Evolutionary conservation across 2,888 invertebrate genomes (phyloP).

Genomic region (Eucera pruinosa): DNA sequence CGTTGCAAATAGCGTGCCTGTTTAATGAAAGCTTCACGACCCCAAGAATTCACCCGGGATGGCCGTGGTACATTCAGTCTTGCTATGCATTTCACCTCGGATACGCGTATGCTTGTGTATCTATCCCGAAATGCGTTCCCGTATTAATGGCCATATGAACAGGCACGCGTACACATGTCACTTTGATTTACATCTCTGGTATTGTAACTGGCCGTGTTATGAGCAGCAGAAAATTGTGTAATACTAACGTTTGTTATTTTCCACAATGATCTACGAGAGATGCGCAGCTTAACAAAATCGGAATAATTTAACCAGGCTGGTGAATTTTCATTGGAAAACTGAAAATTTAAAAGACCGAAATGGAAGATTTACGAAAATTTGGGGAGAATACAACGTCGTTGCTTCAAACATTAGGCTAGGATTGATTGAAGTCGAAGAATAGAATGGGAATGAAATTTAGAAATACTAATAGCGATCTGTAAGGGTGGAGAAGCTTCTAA

Average conservation of each 20-base stretch:
- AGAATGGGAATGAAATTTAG: too few species aligned
- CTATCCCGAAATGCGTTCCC: background rate
- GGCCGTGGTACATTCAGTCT: conserved; percentile 9
- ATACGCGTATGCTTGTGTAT: background rate
- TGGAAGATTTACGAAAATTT: too few species aligned
- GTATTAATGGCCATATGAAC: conserved; percentile 40
- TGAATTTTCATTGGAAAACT: too few species aligned
- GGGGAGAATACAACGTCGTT: too few species aligned
- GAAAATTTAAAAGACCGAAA: too few species aligned
- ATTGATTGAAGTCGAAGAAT: too few species aligned
- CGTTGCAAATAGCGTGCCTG: conserved; percentile 44
- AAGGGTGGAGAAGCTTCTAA: too few species aligned
- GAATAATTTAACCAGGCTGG: too few species aligned
- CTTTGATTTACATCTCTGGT: conserved; percentile 36
- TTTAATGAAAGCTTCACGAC: conserved; percentile 44
- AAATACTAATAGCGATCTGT: too few species aligned
- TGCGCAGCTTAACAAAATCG: background rate
- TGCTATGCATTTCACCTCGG: conserved; percentile 8
- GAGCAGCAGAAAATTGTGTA: conserved; percentile 3
- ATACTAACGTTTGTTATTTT: background rate
- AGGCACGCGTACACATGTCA: background rate
- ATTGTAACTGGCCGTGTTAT: conserved; percentile 35
- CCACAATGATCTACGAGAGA: background rate
- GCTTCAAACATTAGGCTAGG: too few species aligned
- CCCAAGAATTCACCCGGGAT: background rate